Evolutionary conservation across 2,888 invertebrate genomes (phyloP), one percentile per base, ranked within the genome.

Genomic region (Ophion ellenae): DNA sequence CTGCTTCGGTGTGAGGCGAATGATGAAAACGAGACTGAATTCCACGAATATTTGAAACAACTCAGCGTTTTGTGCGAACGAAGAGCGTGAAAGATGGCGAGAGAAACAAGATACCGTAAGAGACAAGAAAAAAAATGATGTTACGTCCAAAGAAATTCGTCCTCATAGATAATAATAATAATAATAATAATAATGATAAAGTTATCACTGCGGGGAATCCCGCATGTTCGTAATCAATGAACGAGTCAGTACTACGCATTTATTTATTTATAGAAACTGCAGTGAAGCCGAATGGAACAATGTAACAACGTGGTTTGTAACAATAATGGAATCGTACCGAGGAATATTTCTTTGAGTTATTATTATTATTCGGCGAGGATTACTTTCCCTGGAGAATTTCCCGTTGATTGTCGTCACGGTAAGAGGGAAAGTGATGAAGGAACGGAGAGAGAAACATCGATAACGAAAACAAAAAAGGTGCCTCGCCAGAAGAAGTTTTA

Each of bases 71-170:
- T 47, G 70, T 82, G 45, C 24, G 45, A 74, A 74, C 63, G 45
- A 40, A 74, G 11, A 17, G 53, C n/a, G 64, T 11, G 24, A 81
- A 73, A 69, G 7, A 53, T 7, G 36, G 76, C 40, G 57, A 74
- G 59, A 40, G 7, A 36, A 47, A 9, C 36, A 73, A 32, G 40
- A 80, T 10, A 70, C 24, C 10, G 36, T 71, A 45, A 59, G 11
- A 57, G 32, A 70, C 53, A 5, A 59, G 40, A 28, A 59, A 40
- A 76, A 77, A 73, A 63, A 80, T 69, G 69, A 86, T 47, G 74
- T 85, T 85, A 85, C 86, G 86, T 86, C 86, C 86, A 83, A 71
- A 64, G 74, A 70, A 83, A 86, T 83, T 83, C 86, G 86, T 86
- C 86, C 86, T 83, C 75, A 76, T 76, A 80, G 82, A 79, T 74